Conservation (phyloP, 2,797 vertebrate genomes). For the Notolabrus celidotus region DNA sequence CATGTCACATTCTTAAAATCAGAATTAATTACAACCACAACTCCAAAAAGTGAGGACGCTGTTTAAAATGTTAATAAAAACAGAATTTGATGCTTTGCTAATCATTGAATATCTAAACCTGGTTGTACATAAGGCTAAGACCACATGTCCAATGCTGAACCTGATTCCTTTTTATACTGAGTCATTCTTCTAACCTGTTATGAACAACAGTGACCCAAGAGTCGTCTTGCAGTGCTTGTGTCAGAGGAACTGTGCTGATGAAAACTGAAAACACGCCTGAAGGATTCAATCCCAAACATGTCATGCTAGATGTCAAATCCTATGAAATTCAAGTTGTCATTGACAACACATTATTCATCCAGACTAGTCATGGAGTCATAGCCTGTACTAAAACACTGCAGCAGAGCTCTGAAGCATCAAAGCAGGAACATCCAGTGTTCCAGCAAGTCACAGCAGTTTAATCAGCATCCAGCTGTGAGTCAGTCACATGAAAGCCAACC, state of each 20-base stretch:
- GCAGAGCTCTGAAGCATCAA: constrained; percentile 5
- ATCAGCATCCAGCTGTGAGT: constrained; percentile 27
- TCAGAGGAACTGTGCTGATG: constrained; percentile 25
- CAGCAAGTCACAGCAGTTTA: constrained; percentile 12
- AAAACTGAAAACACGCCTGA: constrained; percentile 28
- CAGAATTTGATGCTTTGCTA: too few species aligned
- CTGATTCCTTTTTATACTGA: too few species aligned
- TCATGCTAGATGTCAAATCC: constrained; percentile 25
- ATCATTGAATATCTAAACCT: too few species aligned
- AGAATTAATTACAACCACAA: constrained; percentile 43
- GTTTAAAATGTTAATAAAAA: too few species aligned
- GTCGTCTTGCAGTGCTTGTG: too few species aligned
- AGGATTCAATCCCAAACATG: constrained; percentile 45
- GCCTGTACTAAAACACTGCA: constrained; percentile 14
- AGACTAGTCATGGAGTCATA: constrained; percentile 7
- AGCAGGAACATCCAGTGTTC: constrained; percentile 1
- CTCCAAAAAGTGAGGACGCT: too few species aligned
- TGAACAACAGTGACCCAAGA: too few species aligned
- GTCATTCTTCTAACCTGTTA: too few species aligned
- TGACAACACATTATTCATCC: constrained; percentile 39
- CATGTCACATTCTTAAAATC: constrained; percentile 28
- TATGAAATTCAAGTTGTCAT: constrained; percentile 44
- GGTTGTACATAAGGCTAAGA: too few species aligned
- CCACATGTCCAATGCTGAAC: too few species aligned
- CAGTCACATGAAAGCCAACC: constrained; percentile 18